A percentile compares a stretch with the other conserved stretches of the same genome.
Evolutionary conservation across 2,113 vertebrate genomes (phyloP).

Genomic region (Onychorhynchus coronatus): DNA sequence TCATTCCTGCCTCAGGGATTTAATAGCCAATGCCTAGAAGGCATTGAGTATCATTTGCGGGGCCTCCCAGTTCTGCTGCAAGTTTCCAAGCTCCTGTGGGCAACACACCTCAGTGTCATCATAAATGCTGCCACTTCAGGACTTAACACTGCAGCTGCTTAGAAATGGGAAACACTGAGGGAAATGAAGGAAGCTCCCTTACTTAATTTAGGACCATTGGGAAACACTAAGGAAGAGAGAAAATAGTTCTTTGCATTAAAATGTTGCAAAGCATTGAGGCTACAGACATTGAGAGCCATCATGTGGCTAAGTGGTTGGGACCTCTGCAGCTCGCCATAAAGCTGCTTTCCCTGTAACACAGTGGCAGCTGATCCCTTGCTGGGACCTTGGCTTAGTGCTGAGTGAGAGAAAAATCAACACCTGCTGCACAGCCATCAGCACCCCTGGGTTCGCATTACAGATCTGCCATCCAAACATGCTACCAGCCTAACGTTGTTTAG

Average conservation of each 20-base stretch:
- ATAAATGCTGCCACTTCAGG: neutral
- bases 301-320: neutral
- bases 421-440: neutral
- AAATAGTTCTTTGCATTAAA: neutral
- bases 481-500: neutral
- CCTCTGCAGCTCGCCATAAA: neutral
- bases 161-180: neutral
- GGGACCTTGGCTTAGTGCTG: neutral
- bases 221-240: neutral
- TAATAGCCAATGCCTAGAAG: rapidly evolving
- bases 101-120: neutral
- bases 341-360: neutral
- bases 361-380: neutral
- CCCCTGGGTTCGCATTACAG: neutral
- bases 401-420: neutral
- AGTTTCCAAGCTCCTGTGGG: neutral
- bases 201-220: neutral
- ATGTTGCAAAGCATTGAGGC: neutral
- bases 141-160: neutral
- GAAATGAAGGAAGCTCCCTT: neutral
- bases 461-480: neutral
- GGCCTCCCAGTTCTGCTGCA: neutral
- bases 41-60: neutral
- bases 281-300: neutral
- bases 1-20: neutral